Percentiles rank a stretch among this genome's conserved stretches.
Evolutionary conservation across 2,113 vertebrate genomes (phyloP).

Genomic region (Pygoscelis adeliae): DNA sequence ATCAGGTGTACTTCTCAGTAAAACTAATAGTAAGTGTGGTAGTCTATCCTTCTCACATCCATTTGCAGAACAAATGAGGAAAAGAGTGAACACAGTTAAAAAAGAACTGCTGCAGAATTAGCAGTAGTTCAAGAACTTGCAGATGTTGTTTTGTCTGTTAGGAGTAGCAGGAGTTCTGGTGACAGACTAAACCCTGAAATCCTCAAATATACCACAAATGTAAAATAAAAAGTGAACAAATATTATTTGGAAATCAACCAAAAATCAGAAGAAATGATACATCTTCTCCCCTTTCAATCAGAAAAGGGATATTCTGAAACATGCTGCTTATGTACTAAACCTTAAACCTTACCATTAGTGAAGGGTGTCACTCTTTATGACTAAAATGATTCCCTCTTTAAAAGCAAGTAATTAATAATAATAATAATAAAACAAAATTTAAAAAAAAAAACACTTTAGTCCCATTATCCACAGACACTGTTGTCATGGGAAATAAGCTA

Average conservation of each 20-base stretch:
- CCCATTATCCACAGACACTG: not conserved
- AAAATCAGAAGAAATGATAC: not conserved
- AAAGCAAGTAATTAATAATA: not conserved
- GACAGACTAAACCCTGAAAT: slow-evolving; percentile 39
- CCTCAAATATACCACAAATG: not conserved
- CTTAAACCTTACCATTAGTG: not conserved
- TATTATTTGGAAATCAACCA: not conserved
- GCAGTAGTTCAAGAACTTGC: slow-evolving; percentile 35
- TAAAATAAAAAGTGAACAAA: not conserved
- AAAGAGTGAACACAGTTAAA: not conserved
- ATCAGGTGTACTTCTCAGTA: not conserved
- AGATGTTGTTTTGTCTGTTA: slow-evolving; percentile 33
- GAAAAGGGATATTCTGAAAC: not conserved
- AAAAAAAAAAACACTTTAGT: not conserved
- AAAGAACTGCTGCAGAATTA: slow-evolving; percentile 35
- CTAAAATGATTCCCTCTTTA: not conserved
- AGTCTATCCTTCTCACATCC: not conserved
- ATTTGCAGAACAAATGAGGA: slow-evolving; percentile 20
- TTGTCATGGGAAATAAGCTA: not conserved
- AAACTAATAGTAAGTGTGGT: slow-evolving; percentile 8
- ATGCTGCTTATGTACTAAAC: not conserved
- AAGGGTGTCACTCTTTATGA: not conserved
- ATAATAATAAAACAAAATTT: not conserved
- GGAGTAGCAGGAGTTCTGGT: not conserved
- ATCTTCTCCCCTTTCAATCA: not conserved